A percentile compares a stretch with the other conserved stretches of the same genome.
phyloP scores from a whole-genome alignment of 1,140 invertebrate species.

The Drosophila erecta region DNA sequence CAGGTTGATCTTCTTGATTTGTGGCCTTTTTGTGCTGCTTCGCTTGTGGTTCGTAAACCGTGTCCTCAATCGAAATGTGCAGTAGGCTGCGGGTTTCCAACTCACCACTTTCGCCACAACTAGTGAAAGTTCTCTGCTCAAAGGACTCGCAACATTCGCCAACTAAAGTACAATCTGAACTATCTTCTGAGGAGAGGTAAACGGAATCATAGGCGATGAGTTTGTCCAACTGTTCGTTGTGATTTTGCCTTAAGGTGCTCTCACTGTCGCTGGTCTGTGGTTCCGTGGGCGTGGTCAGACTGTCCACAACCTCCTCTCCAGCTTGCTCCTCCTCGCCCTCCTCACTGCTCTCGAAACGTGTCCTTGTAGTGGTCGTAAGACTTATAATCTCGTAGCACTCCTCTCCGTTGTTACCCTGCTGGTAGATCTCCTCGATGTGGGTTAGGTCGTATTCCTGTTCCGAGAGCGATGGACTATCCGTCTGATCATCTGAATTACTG shows the following conservation, averaged over 20 bases:
- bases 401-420: slow-evolving; percentile 50
- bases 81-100: slow-evolving; percentile 60
- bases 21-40: slow-evolving; percentile 56
- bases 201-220: slow-evolving; percentile 84
- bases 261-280: slow-evolving; percentile 55
- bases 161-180: slow-evolving; percentile 77
- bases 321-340: slow-evolving; percentile 18
- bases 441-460: slow-evolving; percentile 80
- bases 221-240: slow-evolving; percentile 59
- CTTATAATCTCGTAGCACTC: slow-evolving; percentile 78
- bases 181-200: slow-evolving; percentile 82
- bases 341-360: slow-evolving; percentile 74
- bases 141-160: slow-evolving; percentile 71
- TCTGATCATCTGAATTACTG: slow-evolving; percentile 80
- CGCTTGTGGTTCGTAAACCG: slow-evolving; percentile 66
- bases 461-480: slow-evolving; percentile 73
- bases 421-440: slow-evolving; percentile 75
- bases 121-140: slow-evolving; percentile 57
- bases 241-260: slow-evolving; percentile 57
- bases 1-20: slow-evolving; percentile 12
- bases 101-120: slow-evolving; percentile 51
- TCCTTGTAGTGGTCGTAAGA: slow-evolving; percentile 72
- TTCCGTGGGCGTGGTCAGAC: slow-evolving; percentile 42
- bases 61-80: slow-evolving; percentile 80
- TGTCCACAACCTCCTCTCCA: slow-evolving; percentile 13